Evolutionary conservation across 2,797 vertebrate genomes (phyloP), one percentile per base, ranked within the genome.

Genomic region (Champsocephalus gunnari): DNA sequence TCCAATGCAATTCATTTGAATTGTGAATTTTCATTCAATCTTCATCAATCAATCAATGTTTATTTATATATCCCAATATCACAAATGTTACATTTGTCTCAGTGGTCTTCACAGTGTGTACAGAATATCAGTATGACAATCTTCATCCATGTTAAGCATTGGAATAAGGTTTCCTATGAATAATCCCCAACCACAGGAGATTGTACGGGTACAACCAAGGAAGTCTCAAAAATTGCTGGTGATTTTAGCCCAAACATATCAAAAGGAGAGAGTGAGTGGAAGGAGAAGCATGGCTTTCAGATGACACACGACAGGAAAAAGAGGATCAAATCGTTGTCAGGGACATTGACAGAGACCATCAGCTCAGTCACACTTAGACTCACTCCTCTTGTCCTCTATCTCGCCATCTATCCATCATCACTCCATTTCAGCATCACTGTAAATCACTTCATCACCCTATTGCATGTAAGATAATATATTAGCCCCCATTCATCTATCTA

Each of bases 401-500:
- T 79, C 38, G 50, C 71, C 62, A 55, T 82, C 81, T 45, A 75
- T 83, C 79, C 51, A 63, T 84, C 84, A 71, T 79, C 68, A 47
- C 71, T 75, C 67, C 63, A 82, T 70, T 80, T 84, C 77, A 77
- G 70, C 71, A 47, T 77, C 84, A 56, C 72, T 82, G 78, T 72
- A 66, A 59, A 71, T 82, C 85, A 32, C 85, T 71, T 74, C 74
- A 76, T 87, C 77, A 59, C 75, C 79, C 50, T 50, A 83, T 80
- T 79, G 69, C 68, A 71, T 63, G 53, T 58, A 21, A 85, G 80
- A 86, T 87, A 59, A 80, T 68, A 70, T 71, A 77, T 74, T 64
- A 83, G 41, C 58, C 72, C 21, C 55, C 32, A 67, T 81, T 82
- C 83, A 87, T 81, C 73, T 60, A 73, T 82, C 84, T 66, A 59